Evolutionary conservation across 2,888 invertebrate species (phyloP).

Genomic region (Troides oblongomaculatus): DNA sequence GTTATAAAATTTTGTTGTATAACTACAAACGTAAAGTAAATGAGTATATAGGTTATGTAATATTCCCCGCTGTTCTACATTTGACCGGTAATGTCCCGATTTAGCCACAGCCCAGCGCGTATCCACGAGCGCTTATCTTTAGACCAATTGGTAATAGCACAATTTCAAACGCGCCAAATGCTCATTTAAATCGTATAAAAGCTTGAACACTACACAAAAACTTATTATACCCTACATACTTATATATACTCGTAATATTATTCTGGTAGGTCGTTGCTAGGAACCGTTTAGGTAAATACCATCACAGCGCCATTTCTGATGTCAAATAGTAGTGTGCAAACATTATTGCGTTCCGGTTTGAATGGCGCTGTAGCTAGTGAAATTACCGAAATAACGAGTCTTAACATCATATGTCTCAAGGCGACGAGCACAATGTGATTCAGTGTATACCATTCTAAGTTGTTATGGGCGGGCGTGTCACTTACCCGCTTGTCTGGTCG

Average conservation of each 20-base stretch:
- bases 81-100: conserved; percentile 14
- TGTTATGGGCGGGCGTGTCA: too few relatives aligned
- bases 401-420: too few relatives aligned
- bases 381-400: too few relatives aligned
- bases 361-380: too few relatives aligned
- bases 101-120: conserved; percentile 6
- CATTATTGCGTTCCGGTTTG: too few relatives aligned
- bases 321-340: too few relatives aligned
- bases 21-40: neutral
- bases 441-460: too few relatives aligned
- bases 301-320: too few relatives aligned
- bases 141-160: conserved; percentile 27
- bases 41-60: neutral
- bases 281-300: too few relatives aligned
- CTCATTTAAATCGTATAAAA: conserved; percentile 19
- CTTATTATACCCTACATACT: neutral
- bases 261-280: too few relatives aligned
- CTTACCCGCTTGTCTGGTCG: too few relatives aligned
- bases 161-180: conserved; percentile 17
- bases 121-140: conserved; percentile 23
- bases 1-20: neutral
- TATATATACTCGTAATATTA: neutral
- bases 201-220: conserved; percentile 19
- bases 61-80: neutral
- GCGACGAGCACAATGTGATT: too few relatives aligned